Evolutionary conservation across 2,797 vertebrate genomes (phyloP), one percentile per base, ranked within the genome.

Genomic region (Poeciliopsis infans): DNA sequence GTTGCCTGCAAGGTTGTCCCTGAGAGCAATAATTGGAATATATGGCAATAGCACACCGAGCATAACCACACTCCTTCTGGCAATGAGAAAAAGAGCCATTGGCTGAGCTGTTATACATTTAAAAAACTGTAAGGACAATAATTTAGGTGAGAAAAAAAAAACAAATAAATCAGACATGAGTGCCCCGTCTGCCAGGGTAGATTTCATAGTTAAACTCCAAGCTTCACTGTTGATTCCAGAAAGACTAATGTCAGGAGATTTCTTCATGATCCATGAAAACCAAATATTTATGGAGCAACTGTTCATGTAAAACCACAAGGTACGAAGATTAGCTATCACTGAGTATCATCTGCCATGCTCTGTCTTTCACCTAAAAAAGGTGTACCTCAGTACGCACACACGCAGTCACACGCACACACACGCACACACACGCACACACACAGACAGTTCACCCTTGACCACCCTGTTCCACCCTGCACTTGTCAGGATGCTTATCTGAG

Each of bases 401-500:
- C 49, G 53, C 43, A 80, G 81, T 28, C 31, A 33, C 83, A 87
- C 72, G 76, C 88, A 80, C 83, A 80, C 31, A 33, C 83, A 87
- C 72, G 76, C 88, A 80, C 83, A 80, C 78, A 18, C 47, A 49
- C 4, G 1, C 47, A 49, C 46, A 5, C 47, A 49, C 16, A 2
- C 47, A 18, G 69, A 71, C 75, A 73, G 78, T 92, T 93, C 90
- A 92, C 84, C 90, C 91, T 85, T 92, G 92, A 91, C 89, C 92
- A 89, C 90, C 89, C 89, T 87, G 86, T 81, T 91, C 49, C 90
- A 85, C 83, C 83, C 88, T 15, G 64, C 87, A 84, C 89, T 93
- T 91, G 90, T 90, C 90, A 88, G 94, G 91, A 94, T 92, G 89
- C 92, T 95, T 94, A 94, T 94, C 93, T 92, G 88, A 87, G 79